These are phyloP conservation scores for Melanchra persicariae DNA, from an alignment of 2,888 invertebrate species.

Conservation along the genomic window DNA sequence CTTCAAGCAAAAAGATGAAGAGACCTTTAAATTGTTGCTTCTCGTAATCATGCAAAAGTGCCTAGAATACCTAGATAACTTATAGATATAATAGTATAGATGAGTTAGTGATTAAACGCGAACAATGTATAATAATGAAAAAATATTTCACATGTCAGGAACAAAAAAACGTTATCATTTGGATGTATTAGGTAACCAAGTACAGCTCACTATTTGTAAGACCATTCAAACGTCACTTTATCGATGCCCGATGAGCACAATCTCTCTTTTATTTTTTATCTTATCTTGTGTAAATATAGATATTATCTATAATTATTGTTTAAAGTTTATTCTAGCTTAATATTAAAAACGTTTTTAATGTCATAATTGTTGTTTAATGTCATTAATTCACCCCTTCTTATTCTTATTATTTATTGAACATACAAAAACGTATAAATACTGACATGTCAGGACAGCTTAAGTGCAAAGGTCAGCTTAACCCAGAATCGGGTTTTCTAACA, in stretches of 20 bases:
- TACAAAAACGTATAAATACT: too few relatives aligned
- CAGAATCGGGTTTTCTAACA: too few relatives aligned
- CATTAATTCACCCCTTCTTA: neutral
- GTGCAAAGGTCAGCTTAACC: too few relatives aligned
- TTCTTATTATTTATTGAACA: neutral
- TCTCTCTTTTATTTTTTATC: neutral
- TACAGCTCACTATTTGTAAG: conserved; percentile 12
- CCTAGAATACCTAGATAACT: too few relatives aligned
- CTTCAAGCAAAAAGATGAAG: too few relatives aligned
- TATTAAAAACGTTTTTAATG: conserved; percentile 1
- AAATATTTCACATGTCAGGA: neutral
- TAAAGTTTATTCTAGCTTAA: neutral
- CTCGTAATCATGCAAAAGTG: too few relatives aligned
- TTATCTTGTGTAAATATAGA: neutral
- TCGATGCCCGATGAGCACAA: neutral
- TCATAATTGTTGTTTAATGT: neutral
- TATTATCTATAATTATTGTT: neutral
- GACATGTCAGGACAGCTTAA: too few relatives aligned
- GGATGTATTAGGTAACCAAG: neutral
- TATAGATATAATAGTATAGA: too few relatives aligned
- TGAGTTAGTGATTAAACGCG: neutral
- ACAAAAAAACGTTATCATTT: neutral
- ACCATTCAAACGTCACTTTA: neutral
- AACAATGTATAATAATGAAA: neutral
- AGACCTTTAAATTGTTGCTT: too few relatives aligned